phyloP scores from a whole-genome alignment of 2,888 invertebrate species.

The Drosophila kanekoi region DNA sequence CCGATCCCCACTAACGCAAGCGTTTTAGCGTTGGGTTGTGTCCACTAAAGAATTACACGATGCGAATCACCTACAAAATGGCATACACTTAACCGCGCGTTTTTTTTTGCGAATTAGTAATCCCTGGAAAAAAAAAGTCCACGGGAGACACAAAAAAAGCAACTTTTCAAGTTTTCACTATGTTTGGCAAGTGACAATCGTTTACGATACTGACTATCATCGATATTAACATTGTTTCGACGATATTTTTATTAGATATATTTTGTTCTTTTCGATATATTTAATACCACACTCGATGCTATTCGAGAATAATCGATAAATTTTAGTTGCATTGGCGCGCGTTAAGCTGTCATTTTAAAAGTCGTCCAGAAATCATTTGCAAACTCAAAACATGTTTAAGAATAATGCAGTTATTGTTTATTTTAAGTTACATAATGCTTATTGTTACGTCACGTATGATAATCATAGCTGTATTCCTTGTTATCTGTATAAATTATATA shows the following conservation, averaged over 20 bases:
- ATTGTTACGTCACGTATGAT: constrained; percentile 74
- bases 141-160: constrained; percentile 71
- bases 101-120: constrained; percentile 68
- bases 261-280: constrained; percentile 18
- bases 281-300: constrained; percentile 12
- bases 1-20: constrained; percentile 50
- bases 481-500: constrained; percentile 57
- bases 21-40: constrained; percentile 23
- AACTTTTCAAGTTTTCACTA: constrained; percentile 78
- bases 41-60: constrained; percentile 23
- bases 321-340: constrained; percentile 5
- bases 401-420: constrained; percentile 48
- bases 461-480: constrained; percentile 53
- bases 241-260: constrained; percentile 8
- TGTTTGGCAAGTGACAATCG: constrained; percentile 60
- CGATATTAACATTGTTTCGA: constrained; percentile 8
- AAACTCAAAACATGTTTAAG: not conserved
- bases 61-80: constrained; percentile 37
- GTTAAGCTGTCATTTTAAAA: constrained; percentile 26
- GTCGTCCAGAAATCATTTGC: not conserved
- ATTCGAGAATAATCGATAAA: constrained; percentile 11
- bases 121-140: constrained; percentile 77
- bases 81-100: constrained; percentile 53
- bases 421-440: constrained; percentile 70
- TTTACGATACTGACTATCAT: constrained; percentile 31